Evolutionary conservation across 2,113 vertebrate genomes (phyloP).

Genomic region (Zootoca vivipara): DNA sequence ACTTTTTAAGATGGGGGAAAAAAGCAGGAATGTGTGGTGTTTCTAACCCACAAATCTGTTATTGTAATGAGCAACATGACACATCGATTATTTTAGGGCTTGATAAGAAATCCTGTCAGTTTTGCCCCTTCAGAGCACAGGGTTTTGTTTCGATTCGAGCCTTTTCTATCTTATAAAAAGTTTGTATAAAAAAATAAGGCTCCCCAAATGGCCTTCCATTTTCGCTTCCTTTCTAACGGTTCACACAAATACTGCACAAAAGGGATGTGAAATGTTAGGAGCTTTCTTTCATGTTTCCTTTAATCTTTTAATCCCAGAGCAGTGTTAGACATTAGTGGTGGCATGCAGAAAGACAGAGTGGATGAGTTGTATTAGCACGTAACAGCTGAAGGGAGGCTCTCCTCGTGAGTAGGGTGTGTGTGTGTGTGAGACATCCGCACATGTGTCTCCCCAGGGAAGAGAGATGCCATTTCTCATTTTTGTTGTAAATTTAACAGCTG

Average conservation of each 20-base stretch:
- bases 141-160: background rate
- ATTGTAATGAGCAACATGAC: slow-evolving; percentile 26
- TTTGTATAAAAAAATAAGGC: background rate
- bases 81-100: slow-evolving; percentile 27
- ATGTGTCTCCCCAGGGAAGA: background rate
- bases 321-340: background rate
- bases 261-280: background rate
- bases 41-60: background rate
- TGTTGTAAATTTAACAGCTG: background rate
- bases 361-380: background rate
- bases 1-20: background rate
- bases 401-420: too few species aligned
- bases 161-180: background rate
- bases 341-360: background rate
- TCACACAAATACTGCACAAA: background rate
- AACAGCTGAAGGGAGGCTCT: background rate
- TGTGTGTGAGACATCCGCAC: too few species aligned
- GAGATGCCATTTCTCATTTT: background rate
- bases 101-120: slow-evolving; percentile 46
- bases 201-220: background rate
- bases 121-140: background rate
- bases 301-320: background rate
- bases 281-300: background rate
- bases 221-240: background rate
- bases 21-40: background rate